These are phyloP conservation scores for Heterotilapia buettikoferi DNA, from an alignment of 2,113 vertebrate species.

Conservation along the genomic window DNA sequence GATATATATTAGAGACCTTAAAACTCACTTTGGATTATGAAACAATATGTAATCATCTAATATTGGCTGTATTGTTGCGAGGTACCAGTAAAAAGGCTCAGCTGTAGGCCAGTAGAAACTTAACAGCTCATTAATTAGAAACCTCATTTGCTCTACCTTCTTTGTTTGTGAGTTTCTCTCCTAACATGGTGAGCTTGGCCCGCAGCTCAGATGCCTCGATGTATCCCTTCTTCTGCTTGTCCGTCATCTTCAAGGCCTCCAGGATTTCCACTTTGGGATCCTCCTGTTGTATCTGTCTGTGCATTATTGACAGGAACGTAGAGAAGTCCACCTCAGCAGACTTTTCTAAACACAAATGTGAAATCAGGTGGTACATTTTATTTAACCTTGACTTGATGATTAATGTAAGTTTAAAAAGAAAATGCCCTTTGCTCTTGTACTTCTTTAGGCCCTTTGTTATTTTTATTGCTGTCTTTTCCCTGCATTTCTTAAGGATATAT, in stretches of 20 bases:
- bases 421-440: background rate
- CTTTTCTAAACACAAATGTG: slow-evolving; percentile 69
- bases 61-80: background rate
- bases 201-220: slow-evolving; percentile 79
- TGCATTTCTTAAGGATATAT: background rate
- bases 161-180: slow-evolving; percentile 86
- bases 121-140: background rate
- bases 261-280: slow-evolving; percentile 86
- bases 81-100: background rate
- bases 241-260: slow-evolving; percentile 84
- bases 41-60: background rate
- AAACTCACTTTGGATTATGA: background rate
- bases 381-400: background rate
- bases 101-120: background rate
- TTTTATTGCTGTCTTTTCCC: background rate
- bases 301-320: slow-evolving; percentile 90
- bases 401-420: background rate
- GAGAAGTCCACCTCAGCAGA: slow-evolving; percentile 89
- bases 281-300: slow-evolving; percentile 88
- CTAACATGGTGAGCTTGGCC: slow-evolving; percentile 84
- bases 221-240: slow-evolving; percentile 83
- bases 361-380: background rate
- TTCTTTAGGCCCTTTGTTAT: background rate
- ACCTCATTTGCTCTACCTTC: slow-evolving; percentile 75
- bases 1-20: background rate